phyloP scores from a whole-genome alignment of 1,140 invertebrate species.

The Pogonognathellus flavescens region DNA sequence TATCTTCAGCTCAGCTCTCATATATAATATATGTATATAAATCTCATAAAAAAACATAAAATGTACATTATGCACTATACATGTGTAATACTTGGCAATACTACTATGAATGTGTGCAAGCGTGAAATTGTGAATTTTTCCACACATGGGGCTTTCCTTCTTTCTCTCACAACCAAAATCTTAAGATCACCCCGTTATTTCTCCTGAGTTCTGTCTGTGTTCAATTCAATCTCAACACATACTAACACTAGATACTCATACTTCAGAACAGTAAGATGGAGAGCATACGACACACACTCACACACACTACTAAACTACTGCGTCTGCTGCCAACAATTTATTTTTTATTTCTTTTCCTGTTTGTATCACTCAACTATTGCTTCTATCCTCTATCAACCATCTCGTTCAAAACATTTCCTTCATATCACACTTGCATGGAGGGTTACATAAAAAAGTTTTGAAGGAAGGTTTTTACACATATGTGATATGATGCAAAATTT shows the following conservation, averaged over 20 bases:
- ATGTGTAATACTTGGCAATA: neutral
- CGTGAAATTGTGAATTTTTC: constrained; percentile 58
- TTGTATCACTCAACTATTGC: constrained; percentile 38
- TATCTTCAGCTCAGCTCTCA: no score
- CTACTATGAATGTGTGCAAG: constrained; percentile 26
- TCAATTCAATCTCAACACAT: neutral
- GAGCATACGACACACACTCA: neutral
- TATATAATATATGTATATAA: no score
- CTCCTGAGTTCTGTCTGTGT: neutral
- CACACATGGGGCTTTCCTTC: constrained; percentile 52
- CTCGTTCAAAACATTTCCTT: neutral
- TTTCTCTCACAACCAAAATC: neutral
- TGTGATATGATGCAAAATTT: no score
- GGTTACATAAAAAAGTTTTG: neutral
- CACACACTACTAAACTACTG: neutral
- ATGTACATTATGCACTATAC: no score
- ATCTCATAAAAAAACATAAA: no score
- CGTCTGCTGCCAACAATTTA: constrained; percentile 37
- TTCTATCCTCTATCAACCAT: constrained; percentile 3
- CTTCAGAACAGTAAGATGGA: neutral
- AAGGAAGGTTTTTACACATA: no score
- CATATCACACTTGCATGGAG: neutral
- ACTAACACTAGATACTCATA: neutral
- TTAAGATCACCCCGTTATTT: neutral
- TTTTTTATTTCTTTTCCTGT: constrained; percentile 39